Percentiles rank a stretch among this genome's conserved stretches.
Evolutionary conservation across 1,140 invertebrate genomes (phyloP).

Genomic region (Sycophaga agraensis): DNA sequence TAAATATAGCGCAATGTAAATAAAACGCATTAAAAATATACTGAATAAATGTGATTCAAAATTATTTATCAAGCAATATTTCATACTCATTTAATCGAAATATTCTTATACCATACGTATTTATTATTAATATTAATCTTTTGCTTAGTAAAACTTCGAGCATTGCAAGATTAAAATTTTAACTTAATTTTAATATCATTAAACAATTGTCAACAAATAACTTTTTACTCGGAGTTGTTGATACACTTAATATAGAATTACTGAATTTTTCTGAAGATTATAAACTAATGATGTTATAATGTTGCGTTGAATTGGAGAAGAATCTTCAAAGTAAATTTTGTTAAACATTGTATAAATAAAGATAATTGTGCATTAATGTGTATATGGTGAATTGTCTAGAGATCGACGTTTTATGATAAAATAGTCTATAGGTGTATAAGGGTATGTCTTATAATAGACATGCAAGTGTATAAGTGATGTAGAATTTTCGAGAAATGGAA

Average conservation of each 20-base stretch:
- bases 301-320: not conserved
- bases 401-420: conserved; percentile 22
- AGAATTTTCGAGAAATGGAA: conserved; percentile 12
- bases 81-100: too few species aligned
- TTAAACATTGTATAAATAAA: conserved; percentile 20
- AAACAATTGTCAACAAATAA: too few species aligned
- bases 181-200: too few species aligned
- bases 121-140: too few species aligned
- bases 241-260: not conserved
- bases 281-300: not conserved
- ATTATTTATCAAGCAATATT: too few species aligned
- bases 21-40: too few species aligned
- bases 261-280: not conserved
- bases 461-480: conserved; percentile 13
- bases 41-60: too few species aligned
- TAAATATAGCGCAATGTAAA: too few species aligned
- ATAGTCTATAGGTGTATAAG: conserved; percentile 6
- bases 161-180: too few species aligned
- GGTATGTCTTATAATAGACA: conserved; percentile 19
- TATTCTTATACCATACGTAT: too few species aligned
- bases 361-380: conserved; percentile 30
- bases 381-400: conserved; percentile 29
- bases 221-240: not conserved
- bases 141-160: too few species aligned
- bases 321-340: conserved; percentile 5